phyloP scores from a whole-genome alignment of 2,113 vertebrate genomes.

The Rhadina sibilatrix region DNA sequence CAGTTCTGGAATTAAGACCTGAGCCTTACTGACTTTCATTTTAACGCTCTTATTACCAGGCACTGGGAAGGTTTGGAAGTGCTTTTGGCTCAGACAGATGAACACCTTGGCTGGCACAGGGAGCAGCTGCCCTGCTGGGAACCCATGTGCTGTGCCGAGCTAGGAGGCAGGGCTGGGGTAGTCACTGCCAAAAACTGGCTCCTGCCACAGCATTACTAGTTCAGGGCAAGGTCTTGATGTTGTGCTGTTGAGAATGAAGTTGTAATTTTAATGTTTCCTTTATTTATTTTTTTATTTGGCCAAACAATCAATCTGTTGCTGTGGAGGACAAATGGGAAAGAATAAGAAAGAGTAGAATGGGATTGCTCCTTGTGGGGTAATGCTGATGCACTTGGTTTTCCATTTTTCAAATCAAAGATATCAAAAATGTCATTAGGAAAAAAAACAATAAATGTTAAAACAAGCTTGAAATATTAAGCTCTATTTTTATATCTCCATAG shows the following conservation, averaged over 20 bases:
- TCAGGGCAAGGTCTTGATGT: neutral
- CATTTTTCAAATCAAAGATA: neutral
- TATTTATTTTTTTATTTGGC: neutral
- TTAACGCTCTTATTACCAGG: neutral
- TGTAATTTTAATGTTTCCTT: neutral
- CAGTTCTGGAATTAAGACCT: neutral
- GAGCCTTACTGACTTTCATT: neutral
- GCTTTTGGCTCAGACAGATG: accelerated
- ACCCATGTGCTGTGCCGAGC: accelerated
- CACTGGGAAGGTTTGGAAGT: neutral
- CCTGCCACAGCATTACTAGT: neutral
- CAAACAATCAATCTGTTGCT: neutral
- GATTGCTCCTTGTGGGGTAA: neutral
- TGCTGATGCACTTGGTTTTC: neutral
- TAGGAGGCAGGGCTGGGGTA: neutral
- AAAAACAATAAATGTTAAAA: neutral
- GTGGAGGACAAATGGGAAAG: neutral
- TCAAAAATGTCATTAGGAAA: neutral
- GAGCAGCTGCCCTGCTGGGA: neutral
- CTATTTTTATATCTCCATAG: neutral
- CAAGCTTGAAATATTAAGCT: neutral
- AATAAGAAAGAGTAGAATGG: neutral
- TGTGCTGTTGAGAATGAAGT: neutral
- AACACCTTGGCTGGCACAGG: neutral
- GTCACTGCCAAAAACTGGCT: neutral